Base-by-base conservation (phyloP, 2,797 vertebrate genomes). In the Salmo trutta region DNA sequence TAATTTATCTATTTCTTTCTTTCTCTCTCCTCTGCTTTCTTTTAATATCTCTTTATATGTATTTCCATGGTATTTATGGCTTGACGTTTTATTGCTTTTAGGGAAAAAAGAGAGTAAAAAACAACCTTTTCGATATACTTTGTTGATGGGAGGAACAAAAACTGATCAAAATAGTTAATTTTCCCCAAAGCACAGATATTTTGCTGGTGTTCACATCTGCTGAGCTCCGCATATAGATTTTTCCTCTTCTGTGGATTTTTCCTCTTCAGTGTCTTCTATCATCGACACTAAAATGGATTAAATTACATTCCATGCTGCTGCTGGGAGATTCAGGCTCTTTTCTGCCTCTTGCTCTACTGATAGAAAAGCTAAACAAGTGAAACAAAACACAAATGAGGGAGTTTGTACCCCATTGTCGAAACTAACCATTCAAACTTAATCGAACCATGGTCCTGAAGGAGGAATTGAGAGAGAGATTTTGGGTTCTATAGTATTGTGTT, bases 151-250 rank as follows among this genome's bases (percentile, higher is more conserved):
- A 89, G 86, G 84, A 84, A 80, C 88, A 88, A 92, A 91, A 91
- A 93, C 90, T 88, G 88, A 93, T 90, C 84, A 89, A 95, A 96
- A 92, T 87, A 90, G 94, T 95, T 95, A 83, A 93, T 95, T 95
- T 93, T 91, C 82, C 88, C 89, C 87, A 89, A 94, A 96, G 93
- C 90, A 87, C 90, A 86, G 79, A 92, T 93, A 80, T 95, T 95
- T 95, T 94, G 91, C 91, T 84, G 83, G 59, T 47, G 54, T 87
- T 94, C 93, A 87, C 90, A 90, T 94, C 92, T 92, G 89, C 88
- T 89, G 77, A 74, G 89, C 86, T 90, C 90, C 92, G 88, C 84
- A 81, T 94, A 95, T 96, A 91, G 94, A 96, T 95, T 95, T 94
- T 92, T 88, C 54, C 76, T 89, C 89, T 92, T 84, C 85, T 89